phyloP scores from a whole-genome alignment of 2,797 vertebrate genomes.

The Danio choprae region DNA sequence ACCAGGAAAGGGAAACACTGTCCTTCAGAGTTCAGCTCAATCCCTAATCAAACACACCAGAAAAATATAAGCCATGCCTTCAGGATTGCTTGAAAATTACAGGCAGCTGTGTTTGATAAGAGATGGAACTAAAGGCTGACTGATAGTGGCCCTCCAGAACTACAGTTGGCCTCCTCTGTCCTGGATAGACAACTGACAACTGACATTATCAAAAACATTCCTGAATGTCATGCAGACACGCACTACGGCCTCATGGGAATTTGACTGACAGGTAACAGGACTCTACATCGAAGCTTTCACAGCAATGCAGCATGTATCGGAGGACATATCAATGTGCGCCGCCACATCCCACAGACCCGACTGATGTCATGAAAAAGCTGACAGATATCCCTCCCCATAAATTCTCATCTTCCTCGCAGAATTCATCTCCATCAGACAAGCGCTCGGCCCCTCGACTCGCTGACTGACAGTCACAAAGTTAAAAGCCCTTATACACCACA shows the following conservation, averaged over 20 bases:
- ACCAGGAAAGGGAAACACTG: too few species aligned
- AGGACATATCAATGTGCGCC: background rate
- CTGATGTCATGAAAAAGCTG: constrained; percentile 25
- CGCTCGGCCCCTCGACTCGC: background rate
- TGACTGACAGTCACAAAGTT: constrained; percentile 27
- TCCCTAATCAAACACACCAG: too few species aligned
- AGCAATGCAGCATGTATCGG: background rate
- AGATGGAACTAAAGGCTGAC: too few species aligned
- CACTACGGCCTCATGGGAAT: background rate
- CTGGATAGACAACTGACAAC: background rate
- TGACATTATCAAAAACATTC: background rate
- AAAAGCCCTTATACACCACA: constrained; percentile 13
- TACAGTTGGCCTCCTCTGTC: background rate
- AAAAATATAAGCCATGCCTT: too few species aligned
- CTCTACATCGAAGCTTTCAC: background rate
- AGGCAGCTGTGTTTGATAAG: too few species aligned
- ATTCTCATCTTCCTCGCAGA: constrained; percentile 13
- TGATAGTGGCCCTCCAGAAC: background rate
- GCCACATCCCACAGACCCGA: constrained; percentile 9
- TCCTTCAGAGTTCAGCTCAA: too few species aligned
- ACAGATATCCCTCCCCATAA: constrained; percentile 22
- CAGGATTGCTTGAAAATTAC: too few species aligned
- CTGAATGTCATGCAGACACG: background rate
- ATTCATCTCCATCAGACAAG: constrained; percentile 43
- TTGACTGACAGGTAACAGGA: constrained; percentile 12